phyloP scores from a whole-genome alignment of 1,140 invertebrate species.

The Drosophila ambigua region DNA sequence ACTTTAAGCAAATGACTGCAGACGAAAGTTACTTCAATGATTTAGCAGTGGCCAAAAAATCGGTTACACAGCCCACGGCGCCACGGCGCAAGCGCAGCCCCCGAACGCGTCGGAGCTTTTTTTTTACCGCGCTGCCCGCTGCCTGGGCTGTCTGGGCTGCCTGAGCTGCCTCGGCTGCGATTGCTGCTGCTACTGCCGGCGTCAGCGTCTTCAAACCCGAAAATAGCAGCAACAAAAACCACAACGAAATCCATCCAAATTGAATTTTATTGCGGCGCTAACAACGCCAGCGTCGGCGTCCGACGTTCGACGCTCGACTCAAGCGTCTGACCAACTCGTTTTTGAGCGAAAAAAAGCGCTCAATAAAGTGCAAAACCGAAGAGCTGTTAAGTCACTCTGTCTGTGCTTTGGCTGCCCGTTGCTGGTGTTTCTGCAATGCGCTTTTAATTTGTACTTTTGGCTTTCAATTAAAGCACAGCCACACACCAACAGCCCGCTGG shows the following conservation, averaged over 20 bases:
- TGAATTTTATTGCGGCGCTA: slow-evolving; percentile 69
- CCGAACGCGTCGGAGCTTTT: slow-evolving; percentile 51
- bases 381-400: slow-evolving; percentile 51
- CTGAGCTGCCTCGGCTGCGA: background rate
- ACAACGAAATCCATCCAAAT: slow-evolving; percentile 35
- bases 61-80: slow-evolving; percentile 69
- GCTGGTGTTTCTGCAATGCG: slow-evolving; percentile 65
- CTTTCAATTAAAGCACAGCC: slow-evolving; percentile 65
- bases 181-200: slow-evolving; percentile 7
- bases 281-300: background rate
- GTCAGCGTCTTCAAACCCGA: background rate
- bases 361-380: slow-evolving; percentile 74
- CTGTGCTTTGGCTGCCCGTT: slow-evolving; percentile 24
- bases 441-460: slow-evolving; percentile 69
- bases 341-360: slow-evolving; percentile 72
- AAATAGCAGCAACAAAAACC: slow-evolving; percentile 6
- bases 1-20: slow-evolving; percentile 84
- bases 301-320: background rate
- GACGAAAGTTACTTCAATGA: slow-evolving; percentile 83
- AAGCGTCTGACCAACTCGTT: slow-evolving; percentile 55
- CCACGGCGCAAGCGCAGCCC: slow-evolving; percentile 40
- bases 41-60: slow-evolving; percentile 84
- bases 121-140: slow-evolving; percentile 14
- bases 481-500: background rate
- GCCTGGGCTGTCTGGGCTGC: slow-evolving; percentile 13